Evolutionary conservation across 2,888 invertebrate species (phyloP), one percentile per base, ranked within the genome.

Genomic region (Drosophila hamatofila): DNA sequence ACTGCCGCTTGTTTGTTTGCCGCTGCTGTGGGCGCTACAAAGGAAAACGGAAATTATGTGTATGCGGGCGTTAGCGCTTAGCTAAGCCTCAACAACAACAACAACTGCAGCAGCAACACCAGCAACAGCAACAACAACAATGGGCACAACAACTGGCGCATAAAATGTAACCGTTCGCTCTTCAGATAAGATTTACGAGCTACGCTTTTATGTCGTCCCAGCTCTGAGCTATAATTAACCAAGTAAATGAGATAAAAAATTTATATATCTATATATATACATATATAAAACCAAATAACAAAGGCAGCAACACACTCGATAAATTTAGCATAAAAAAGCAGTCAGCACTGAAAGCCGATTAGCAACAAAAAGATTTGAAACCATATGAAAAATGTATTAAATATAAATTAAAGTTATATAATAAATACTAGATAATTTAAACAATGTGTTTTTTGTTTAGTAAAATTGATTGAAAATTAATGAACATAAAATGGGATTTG

Each of bases 1-100:
- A 84, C 87, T 86, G 84, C 89, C 84, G 89, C 86, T 88, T 83
- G 83, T 83, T 48, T 42, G 78, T 77, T 70, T 61, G 63, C 55
- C 64, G 64, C 66, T 71, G 73, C 85, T 79, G 77, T 81, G 74
- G 81, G 87, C 67, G 84, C 73, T 61, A 85, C 84, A 89, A 85
- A 85, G 89, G 81, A 83, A 85, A 87, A 78, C 88, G 88, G 88
- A 87, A 87, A 87, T 84, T 76, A 86, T 83, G 81, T 80, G 83
- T 69, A 83, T 83, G 84, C 87, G 85, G 89, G 85, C 70, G 77
- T 71, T 78, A 67, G 79, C 68, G 81, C 74, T 89, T 77, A 83
- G 87, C 79, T 61, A 41, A 69, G 70, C 79, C 59, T 33, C 68
- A 70, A 56, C 66, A 71, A 18, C 60, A 52, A 12, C 58, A 68